Percentiles rank a stretch among this genome's conserved stretches.
These are phyloP conservation scores for Octopus bimaculoides DNA, from an alignment of 1,140 invertebrate species.

Conservation along the genomic window DNA sequence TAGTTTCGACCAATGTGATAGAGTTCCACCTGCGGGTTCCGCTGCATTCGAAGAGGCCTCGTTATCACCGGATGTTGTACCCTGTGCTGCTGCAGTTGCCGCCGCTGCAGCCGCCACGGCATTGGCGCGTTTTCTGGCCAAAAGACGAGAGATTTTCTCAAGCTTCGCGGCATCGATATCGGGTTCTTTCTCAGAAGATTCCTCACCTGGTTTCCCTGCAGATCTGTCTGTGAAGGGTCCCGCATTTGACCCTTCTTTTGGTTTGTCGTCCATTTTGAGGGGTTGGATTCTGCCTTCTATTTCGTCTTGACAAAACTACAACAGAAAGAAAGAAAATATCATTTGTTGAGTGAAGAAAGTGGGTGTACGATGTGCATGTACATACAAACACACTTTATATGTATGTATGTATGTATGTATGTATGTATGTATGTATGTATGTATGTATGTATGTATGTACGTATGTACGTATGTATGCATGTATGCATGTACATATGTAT, in stretches of 20 bases:
- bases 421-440: too few relatives aligned
- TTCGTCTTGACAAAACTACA: not conserved
- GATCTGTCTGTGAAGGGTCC: too few relatives aligned
- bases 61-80: not conserved
- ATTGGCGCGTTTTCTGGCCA: not conserved
- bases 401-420: too few relatives aligned
- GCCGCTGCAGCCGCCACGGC: not conserved
- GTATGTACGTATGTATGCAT: too few relatives aligned
- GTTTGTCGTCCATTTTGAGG: not conserved
- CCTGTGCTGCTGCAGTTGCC: not conserved
- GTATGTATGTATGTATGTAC: too few relatives aligned
- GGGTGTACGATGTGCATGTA: too few relatives aligned
- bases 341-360: not conserved
- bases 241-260: too few relatives aligned
- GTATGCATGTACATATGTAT: too few relatives aligned
- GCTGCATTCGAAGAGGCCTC: not conserved
- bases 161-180: not conserved
- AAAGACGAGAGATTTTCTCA: not conserved
- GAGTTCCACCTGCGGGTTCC: not conserved
- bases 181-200: not conserved
- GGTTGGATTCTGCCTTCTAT: not conserved
- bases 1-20: slow-evolving; percentile 80
- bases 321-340: not conserved
- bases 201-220: too few relatives aligned
- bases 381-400: too few relatives aligned